Base-by-base conservation (phyloP, 2,888 invertebrate species). In the Clistopyga incitator region DNA sequence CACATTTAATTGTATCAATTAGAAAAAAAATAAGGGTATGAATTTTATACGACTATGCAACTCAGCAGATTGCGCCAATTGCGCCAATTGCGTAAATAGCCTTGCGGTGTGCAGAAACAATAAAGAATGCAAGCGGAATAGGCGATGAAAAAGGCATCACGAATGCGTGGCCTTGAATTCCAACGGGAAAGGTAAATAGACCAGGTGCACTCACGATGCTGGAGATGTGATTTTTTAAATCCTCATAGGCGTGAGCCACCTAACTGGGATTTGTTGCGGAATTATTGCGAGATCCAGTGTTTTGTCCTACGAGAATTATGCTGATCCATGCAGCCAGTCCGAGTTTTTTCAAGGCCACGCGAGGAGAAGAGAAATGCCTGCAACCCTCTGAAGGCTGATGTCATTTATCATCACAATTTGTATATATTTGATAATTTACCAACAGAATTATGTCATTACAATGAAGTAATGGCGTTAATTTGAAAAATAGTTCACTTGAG, bases 141-240 rank as follows among this genome's bases (percentile, higher is more conserved):
- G 59, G 67, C 77, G 81, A 77, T 81, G 67, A 47, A 59, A 38
- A 23, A 54, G 61, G 56, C 65, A 72, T 78, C 59, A 52, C 56
- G 47, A 52, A 64, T 29, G 50, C 70, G 4, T 38, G 82, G 75
- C 82, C 82, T 82, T 82, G 78, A 82, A 82, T 71, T 56, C 38
- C 71, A 71, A 71, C 78, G 82, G 25, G 82, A 82, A 79, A 82
- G 82, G 82, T 79, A 82, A 82, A 79, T 76, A 79, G 75, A 82
- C 75, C 78, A 78, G 68, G 74, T 82, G 82, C 54, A 78, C 70
- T 74, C 82, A 38, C 74, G 50, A 45, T 13, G 15, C 8, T 23
- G 34, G 34, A 10, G 6, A 29, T 34, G 4, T n/a, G n/a, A 15
- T 23, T 29, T 25, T 42, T 45, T 45, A 59, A n/a, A 25, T 10